These are phyloP conservation scores for Zosterops pallidus DNA, from an alignment of 2,113 vertebrate species.

Conservation along the genomic window DNA sequence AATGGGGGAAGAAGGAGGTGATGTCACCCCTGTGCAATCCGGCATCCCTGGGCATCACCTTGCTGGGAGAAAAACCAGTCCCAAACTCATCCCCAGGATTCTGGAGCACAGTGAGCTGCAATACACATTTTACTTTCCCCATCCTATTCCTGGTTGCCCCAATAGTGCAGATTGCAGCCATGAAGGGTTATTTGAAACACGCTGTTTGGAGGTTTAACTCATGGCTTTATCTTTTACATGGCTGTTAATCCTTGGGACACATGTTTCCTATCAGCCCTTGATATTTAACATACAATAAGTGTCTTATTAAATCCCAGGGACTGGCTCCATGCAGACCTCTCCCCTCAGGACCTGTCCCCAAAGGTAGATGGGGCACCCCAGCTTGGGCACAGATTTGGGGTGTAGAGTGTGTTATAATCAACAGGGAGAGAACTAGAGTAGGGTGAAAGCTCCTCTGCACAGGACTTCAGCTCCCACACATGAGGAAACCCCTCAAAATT, in stretches of 20 bases:
- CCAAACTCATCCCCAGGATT: no score
- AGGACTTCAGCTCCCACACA: neutral
- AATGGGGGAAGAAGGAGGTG: neutral
- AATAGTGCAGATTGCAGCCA: neutral
- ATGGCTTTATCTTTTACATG: neutral
- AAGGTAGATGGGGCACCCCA: rapidly evolving
- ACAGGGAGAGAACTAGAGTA: rapidly evolving
- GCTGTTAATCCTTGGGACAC: conserved; percentile 28
- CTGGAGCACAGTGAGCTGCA: neutral
- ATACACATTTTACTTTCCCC: neutral
- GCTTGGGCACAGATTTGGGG: neutral
- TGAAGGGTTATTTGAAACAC: neutral
- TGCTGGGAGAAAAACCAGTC: neutral
- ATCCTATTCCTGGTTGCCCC: neutral
- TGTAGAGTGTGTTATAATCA: rapidly evolving
- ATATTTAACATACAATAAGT: conserved; percentile 43
- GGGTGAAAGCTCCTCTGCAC: neutral
- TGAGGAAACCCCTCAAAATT: neutral
- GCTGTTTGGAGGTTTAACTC: neutral
- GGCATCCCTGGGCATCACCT: neutral
- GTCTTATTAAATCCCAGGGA: conserved; percentile 4
- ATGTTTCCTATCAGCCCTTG: conserved; percentile 41
- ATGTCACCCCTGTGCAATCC: neutral
- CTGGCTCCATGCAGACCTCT: neutral
- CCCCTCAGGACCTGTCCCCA: neutral